These are phyloP conservation scores for Xyrauchen texanus DNA, from an alignment of 2,113 vertebrate genomes.

Conservation along the genomic window DNA sequence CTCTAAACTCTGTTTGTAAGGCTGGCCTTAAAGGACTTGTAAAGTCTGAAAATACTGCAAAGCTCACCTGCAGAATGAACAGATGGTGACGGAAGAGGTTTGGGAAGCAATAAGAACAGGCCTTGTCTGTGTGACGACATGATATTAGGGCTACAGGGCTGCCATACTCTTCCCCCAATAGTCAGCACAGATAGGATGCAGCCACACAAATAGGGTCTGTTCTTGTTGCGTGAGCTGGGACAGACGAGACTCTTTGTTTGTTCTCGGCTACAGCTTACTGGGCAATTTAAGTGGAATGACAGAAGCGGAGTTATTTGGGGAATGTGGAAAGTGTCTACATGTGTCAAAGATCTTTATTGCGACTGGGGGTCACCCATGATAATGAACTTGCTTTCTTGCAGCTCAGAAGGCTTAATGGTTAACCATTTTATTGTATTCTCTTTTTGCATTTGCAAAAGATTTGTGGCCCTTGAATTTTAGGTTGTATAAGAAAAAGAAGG, in stretches of 20 bases:
- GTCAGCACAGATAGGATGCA: slow-evolving; percentile 42
- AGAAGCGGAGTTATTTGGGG: slow-evolving; percentile 67
- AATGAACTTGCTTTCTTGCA: slow-evolving; percentile 62
- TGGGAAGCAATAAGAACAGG: slow-evolving; percentile 46
- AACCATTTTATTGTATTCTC: slow-evolving; percentile 36
- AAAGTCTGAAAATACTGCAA: slow-evolving; percentile 15
- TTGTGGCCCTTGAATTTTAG: neutral
- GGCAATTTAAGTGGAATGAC: slow-evolving; percentile 74
- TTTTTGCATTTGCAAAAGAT: slow-evolving; percentile 16
- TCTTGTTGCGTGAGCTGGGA: slow-evolving; percentile 58
- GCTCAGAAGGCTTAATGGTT: slow-evolving; percentile 32
- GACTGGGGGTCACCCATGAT: slow-evolving; percentile 48
- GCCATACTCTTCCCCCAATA: neutral
- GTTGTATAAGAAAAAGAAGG: neutral
- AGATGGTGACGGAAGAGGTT: slow-evolving; percentile 55
- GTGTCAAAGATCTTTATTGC: slow-evolving; percentile 58
- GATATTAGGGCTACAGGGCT: slow-evolving; percentile 10
- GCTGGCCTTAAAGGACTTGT: slow-evolving; percentile 42
- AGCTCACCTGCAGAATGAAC: slow-evolving; percentile 54
- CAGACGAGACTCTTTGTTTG: slow-evolving; percentile 61
- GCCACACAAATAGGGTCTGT: slow-evolving; percentile 62
- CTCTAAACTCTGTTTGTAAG: slow-evolving; percentile 45
- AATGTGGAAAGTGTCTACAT: slow-evolving; percentile 68
- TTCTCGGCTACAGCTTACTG: slow-evolving; percentile 60
- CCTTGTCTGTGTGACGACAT: slow-evolving; percentile 60